phyloP scores from a whole-genome alignment of 2,113 vertebrate species.

The Xiphophorus hellerii region DNA sequence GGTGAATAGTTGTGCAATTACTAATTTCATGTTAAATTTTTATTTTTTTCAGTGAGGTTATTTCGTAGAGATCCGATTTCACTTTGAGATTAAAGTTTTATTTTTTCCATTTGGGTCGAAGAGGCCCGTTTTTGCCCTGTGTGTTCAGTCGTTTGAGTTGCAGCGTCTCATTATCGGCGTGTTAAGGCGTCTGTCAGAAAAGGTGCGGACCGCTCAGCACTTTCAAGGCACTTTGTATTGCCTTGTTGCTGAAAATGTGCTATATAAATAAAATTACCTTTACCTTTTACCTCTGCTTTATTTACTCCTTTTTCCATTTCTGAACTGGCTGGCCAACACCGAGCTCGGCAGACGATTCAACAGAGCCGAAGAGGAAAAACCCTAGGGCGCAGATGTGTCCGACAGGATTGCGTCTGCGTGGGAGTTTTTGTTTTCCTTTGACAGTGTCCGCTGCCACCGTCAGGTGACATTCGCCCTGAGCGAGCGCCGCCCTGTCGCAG shows the following conservation, averaged over 20 bases:
- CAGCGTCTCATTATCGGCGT: conserved; percentile 14
- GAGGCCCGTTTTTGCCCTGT: not conserved
- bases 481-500: conserved; percentile 28
- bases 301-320: not conserved
- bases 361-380: not conserved
- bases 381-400: conserved; percentile 12
- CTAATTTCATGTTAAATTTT: too few relatives aligned
- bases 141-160: not conserved
- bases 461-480: conserved; percentile 47
- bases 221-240: too few relatives aligned
- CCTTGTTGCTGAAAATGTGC: too few relatives aligned
- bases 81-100: too few relatives aligned
- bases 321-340: not conserved
- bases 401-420: conserved; percentile 6
- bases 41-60: too few relatives aligned
- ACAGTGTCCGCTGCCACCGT: conserved; percentile 13
- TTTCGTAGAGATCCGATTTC: too few relatives aligned
- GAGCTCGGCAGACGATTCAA: conserved; percentile 15
- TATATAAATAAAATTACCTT: too few relatives aligned
- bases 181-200: conserved; percentile 1
- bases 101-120: too few relatives aligned
- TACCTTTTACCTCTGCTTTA: too few relatives aligned
- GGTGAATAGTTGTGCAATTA: too few relatives aligned
- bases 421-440: not conserved
- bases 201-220: conserved; percentile 1